Base-by-base conservation (phyloP, 2,888 invertebrate genomes). In the Chromoteleia sp. region DNA sequence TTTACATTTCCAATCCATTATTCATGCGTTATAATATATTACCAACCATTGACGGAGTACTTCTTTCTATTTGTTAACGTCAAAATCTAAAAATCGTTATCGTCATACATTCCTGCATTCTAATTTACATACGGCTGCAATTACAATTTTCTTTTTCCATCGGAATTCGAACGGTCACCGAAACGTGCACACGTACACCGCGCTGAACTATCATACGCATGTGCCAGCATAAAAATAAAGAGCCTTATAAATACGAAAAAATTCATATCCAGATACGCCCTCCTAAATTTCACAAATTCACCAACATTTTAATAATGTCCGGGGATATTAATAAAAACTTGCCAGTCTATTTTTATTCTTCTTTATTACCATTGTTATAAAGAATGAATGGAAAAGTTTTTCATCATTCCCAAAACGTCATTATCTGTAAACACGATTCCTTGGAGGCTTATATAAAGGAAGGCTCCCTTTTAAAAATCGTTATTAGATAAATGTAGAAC, bases 51-150 rank as follows among this genome's bases (percentile, higher is more conserved):
- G 19, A 36, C 19, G 12, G 19, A 36, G n/a, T 12, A 54, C 54
- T 54, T 30, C 17, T 30, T 30, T 54, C 17, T 17, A 17, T 33
- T 54, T 54, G 56, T 39, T 56, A 8, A n/a, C 10, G 36, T 19
- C 36, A 21, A 6, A 30, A 56, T 56, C 33, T 10, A 54, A 36
- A 54, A 8, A 8, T 56, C 39, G 56, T 56, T 39, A 59, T 41
- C 41, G 25, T 25, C 58, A 41, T 1, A 59, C 21, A 59, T 59
- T 59, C 41, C 58, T 7, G 41, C 58, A 41, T 41, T 59, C 58
- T 59, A 25, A 25, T 59, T 59, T 59, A 14, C 58, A 59, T 61
- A 36, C 29, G n/a, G 15, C 30, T n/a, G 59, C 59, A 61, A 45
- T 43, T 61, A 43, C 29, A 43, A 45, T 61, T 41, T 59, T 41